A percentile compares a stretch with the other conserved stretches of the same genome.
Conservation (phyloP, 2,888 invertebrate genomes). For the Sarcophaga caerulescens region DNA sequence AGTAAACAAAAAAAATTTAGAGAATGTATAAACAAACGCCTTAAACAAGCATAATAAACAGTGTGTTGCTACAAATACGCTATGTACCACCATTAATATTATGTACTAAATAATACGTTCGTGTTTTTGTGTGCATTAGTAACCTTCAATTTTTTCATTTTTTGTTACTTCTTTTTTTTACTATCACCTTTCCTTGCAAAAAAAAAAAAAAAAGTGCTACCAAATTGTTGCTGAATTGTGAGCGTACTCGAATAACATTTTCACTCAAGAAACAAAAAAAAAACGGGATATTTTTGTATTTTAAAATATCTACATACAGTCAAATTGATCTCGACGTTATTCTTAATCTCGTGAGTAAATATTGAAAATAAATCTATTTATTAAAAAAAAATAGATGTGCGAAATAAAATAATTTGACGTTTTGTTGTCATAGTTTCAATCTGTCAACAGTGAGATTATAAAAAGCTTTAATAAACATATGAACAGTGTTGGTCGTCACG, state of each 20-base stretch:
- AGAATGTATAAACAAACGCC: background rate
- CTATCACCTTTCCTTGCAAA: conserved; percentile 12
- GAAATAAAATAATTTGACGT: background rate
- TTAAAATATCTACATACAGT: background rate
- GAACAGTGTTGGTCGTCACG: background rate
- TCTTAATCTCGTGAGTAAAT: no score
- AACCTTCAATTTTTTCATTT: conserved; percentile 41
- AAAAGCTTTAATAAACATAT: background rate
- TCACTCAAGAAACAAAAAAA: background rate
- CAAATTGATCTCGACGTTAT: no score
- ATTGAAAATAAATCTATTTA: background rate
- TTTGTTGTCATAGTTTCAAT: background rate
- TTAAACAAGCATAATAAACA: no score
- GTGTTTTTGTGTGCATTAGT: conserved; percentile 42
- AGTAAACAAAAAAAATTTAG: background rate
- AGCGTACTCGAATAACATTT: background rate
- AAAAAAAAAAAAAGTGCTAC: conserved; percentile 34
- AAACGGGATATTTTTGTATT: background rate
- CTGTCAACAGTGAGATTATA: background rate
- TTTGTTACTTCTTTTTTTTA: background rate
- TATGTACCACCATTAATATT: background rate
- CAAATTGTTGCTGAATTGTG: background rate
- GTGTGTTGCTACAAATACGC: background rate
- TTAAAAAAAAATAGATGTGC: background rate
- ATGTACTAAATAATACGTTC: conserved; percentile 22